Evolutionary conservation across 2,888 invertebrate species (phyloP).

Genomic region (Agrochola circellaris): DNA sequence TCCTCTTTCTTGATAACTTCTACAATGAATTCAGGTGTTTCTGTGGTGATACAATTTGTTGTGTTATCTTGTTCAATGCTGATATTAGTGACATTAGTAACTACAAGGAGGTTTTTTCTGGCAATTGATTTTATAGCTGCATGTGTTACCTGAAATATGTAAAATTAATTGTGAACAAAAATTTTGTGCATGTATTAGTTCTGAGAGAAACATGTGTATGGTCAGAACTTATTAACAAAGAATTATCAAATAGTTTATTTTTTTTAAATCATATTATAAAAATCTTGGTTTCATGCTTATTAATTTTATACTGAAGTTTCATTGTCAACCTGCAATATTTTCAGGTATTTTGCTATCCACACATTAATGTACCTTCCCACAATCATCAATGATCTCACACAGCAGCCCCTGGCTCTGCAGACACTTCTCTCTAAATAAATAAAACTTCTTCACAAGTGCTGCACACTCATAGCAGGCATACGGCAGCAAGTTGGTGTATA

Average conservation of each 20-base stretch:
- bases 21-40: slow-evolving; percentile 32
- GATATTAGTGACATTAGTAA: slow-evolving; percentile 66
- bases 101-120: slow-evolving; percentile 68
- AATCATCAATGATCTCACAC: slow-evolving; percentile 73
- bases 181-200: background rate
- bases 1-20: slow-evolving; percentile 77
- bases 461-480: slow-evolving; percentile 83
- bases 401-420: slow-evolving; percentile 76
- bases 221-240: background rate
- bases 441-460: slow-evolving; percentile 77
- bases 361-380: slow-evolving; percentile 74
- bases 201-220: background rate
- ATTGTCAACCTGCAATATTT: background rate
- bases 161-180: background rate
- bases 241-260: background rate
- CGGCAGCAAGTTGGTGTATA: slow-evolving; percentile 72
- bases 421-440: slow-evolving; percentile 80
- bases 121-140: slow-evolving; percentile 72
- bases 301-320: background rate
- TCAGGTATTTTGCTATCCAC: background rate
- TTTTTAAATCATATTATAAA: too few relatives aligned
- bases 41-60: slow-evolving; percentile 38
- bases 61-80: slow-evolving; percentile 49
- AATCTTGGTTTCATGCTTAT: background rate
- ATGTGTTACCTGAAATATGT: slow-evolving; percentile 71